These are phyloP conservation scores for Euglossa dilemma DNA, from an alignment of 1,140 invertebrate genomes.

Conservation along the genomic window DNA sequence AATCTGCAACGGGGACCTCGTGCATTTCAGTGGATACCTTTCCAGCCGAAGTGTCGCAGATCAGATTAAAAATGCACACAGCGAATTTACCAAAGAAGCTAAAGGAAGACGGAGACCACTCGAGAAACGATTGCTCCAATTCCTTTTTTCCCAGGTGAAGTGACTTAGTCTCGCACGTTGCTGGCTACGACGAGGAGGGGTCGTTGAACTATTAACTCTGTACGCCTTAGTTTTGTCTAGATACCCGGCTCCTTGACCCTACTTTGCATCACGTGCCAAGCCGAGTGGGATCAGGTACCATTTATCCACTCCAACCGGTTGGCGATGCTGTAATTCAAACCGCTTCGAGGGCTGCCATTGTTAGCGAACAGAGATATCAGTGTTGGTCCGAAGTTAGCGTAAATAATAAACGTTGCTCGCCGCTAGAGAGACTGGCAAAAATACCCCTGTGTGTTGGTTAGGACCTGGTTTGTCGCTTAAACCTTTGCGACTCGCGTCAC, in stretches of 20 bases:
- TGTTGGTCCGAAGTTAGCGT: slow-evolving; percentile 28
- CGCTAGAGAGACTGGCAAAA: not conserved
- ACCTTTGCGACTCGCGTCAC: not conserved
- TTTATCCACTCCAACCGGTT: slow-evolving; percentile 63
- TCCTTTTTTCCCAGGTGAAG: not conserved
- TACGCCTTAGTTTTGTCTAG: slow-evolving; percentile 51
- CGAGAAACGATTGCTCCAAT: not conserved
- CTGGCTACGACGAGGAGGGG: slow-evolving; percentile 2
- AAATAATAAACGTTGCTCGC: slow-evolving; percentile 19
- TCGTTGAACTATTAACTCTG: slow-evolving; percentile 53
- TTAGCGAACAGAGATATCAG: slow-evolving; percentile 52
- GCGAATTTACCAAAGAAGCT: not conserved
- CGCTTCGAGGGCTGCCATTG: slow-evolving; percentile 53
- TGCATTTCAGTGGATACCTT: no score
- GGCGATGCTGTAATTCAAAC: slow-evolving; percentile 62
- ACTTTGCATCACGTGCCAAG: slow-evolving; percentile 60
- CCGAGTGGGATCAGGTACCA: slow-evolving; percentile 60
- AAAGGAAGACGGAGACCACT: not conserved
- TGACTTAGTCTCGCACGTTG: not conserved
- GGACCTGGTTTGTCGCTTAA: not conserved
- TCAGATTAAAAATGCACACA: not conserved
- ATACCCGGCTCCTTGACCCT: slow-evolving; percentile 54
- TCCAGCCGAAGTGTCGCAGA: no score
- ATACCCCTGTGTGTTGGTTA: not conserved
- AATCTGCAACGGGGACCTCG: no score